A percentile compares a stretch with the other conserved stretches of the same genome.
Conservation (phyloP, 2,797 vertebrate species). For the Sebastes matsubarae region DNA sequence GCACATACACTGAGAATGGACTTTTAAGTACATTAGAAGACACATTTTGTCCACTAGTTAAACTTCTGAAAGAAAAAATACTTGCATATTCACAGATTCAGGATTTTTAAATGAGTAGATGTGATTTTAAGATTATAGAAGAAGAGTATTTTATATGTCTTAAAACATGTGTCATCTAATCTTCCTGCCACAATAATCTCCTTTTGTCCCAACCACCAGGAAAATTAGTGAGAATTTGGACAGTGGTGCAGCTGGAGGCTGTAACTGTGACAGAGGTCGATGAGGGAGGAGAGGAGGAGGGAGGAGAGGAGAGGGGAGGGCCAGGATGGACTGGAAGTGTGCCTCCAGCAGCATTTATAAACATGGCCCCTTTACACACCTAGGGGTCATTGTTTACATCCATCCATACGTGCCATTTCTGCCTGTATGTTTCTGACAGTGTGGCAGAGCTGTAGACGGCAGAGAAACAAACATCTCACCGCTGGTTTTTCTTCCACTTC, state of each 20-base stretch:
- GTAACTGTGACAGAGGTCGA: slow-evolving; percentile 41
- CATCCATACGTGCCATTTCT: slow-evolving; percentile 43
- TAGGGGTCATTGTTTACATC: slow-evolving; percentile 67
- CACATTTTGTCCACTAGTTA: background rate
- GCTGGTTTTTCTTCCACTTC: background rate
- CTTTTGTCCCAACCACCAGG: background rate
- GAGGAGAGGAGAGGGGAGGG: slow-evolving; percentile 30
- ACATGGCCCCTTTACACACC: slow-evolving; percentile 64
- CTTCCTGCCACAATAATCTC: background rate
- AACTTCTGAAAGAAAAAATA: background rate
- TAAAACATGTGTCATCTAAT: background rate
- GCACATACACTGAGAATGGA: background rate
- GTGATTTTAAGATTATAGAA: background rate
- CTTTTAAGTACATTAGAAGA: background rate
- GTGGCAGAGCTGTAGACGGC: background rate
- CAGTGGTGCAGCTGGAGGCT: slow-evolving; percentile 16
- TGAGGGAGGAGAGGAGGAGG: slow-evolving; percentile 33
- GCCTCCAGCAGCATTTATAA: slow-evolving; percentile 78
- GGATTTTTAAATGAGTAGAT: background rate
- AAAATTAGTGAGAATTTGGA: background rate
- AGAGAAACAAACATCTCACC: background rate
- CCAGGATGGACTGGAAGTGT: slow-evolving; percentile 81
- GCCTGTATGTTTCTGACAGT: slow-evolving; percentile 2
- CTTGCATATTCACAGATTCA: too few relatives aligned
- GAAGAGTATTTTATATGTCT: background rate